Conservation (phyloP, 2,113 vertebrate genomes). For the Caranx melampygus region DNA sequence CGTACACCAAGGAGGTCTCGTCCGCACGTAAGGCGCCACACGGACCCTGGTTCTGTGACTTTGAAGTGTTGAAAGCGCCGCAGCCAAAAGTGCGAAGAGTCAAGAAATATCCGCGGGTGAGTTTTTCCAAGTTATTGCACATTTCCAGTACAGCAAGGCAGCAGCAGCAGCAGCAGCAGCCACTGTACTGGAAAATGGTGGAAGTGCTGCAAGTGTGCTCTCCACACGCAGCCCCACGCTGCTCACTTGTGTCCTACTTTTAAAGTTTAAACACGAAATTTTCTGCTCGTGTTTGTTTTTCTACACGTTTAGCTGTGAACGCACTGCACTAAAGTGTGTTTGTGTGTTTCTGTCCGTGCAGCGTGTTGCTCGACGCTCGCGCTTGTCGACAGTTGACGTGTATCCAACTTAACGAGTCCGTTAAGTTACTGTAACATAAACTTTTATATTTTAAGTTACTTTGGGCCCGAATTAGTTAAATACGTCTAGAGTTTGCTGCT, state of each 20-base stretch:
- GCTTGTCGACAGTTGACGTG: slow-evolving; percentile 44
- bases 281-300: neutral
- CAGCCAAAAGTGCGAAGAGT: slow-evolving; percentile 55
- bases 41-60: neutral
- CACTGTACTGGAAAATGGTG: slow-evolving; percentile 80
- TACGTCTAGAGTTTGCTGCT: neutral
- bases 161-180: slow-evolving; percentile 31
- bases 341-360: neutral
- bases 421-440: slow-evolving; percentile 6
- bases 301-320: neutral
- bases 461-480: neutral
- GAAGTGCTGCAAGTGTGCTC: slow-evolving; percentile 61
- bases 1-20: slow-evolving; percentile 12
- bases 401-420: slow-evolving; percentile 6
- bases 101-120: slow-evolving; percentile 75
- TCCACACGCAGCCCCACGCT: slow-evolving; percentile 6
- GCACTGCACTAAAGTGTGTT: neutral
- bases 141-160: slow-evolving; percentile 70
- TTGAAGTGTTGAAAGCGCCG: slow-evolving; percentile 31
- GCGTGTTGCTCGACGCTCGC: slow-evolving; percentile 18
- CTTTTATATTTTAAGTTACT: neutral
- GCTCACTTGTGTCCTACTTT: slow-evolving; percentile 1
- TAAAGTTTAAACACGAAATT: slow-evolving; percentile 17
- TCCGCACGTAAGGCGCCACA: neutral
- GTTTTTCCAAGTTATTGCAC: slow-evolving; percentile 80